Conservation (phyloP, 2,113 vertebrate genomes). For the Poecilia latipinna region DNA sequence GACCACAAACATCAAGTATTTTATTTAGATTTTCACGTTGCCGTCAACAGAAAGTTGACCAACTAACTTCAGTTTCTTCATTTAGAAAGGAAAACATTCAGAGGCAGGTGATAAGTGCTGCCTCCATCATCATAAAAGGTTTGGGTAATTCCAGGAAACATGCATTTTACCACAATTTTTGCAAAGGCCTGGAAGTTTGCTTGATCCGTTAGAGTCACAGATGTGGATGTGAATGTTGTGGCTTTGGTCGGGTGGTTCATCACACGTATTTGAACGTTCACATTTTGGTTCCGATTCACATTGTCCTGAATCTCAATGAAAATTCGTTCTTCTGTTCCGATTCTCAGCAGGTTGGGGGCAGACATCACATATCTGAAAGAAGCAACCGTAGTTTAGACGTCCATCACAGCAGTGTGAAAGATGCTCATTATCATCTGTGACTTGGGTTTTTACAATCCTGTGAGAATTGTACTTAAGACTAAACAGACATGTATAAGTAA, state of each 20-base stretch:
- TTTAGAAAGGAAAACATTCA: too few relatives aligned
- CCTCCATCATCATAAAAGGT: too few relatives aligned
- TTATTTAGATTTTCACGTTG: too few relatives aligned
- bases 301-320: constrained; percentile 75
- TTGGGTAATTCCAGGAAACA: not conserved
- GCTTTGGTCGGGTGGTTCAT: constrained; percentile 50
- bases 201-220: constrained; percentile 27
- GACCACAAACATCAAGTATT: too few relatives aligned
- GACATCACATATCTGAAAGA: constrained; percentile 58
- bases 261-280: constrained; percentile 30
- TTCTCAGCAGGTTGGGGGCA: constrained; percentile 69
- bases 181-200: constrained; percentile 50
- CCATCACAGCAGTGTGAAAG: not conserved
- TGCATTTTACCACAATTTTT: constrained; percentile 68
- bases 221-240: not conserved
- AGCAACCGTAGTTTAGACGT: not conserved
- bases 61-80: too few relatives aligned
- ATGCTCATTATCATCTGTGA: not conserved
- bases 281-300: rapidly evolving
- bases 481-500: too few relatives aligned
- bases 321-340: constrained; percentile 63
- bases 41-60: too few relatives aligned
- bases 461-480: too few relatives aligned
- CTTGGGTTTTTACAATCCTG: too few relatives aligned
- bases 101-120: too few relatives aligned